Base-by-base conservation (phyloP, 2,888 invertebrate genomes). In the Melieria picta region DNA sequence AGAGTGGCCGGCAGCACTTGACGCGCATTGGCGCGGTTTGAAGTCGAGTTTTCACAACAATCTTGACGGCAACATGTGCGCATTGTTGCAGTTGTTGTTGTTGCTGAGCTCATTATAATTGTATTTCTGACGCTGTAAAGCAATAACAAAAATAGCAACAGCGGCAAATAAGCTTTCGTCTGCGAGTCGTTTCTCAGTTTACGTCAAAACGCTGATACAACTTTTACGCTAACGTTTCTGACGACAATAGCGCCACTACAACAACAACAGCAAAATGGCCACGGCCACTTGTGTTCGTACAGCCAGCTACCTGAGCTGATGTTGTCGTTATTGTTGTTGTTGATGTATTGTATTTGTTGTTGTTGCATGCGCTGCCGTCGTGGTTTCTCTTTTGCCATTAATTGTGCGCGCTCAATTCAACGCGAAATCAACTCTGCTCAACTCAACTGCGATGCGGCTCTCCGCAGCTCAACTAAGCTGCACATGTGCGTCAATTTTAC, bases 251-350 rank as follows among this genome's bases (percentile, higher is more conserved):
- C 30, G 30, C 30, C 30, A 30, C 30, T 30, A 30, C 30, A 30
- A 30, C 30, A 30, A 30, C 30, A 30, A 30, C 30, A 3, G 2
- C 30, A 30, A 1, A 30, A 30, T 30, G 30, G 30, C 30, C 30
- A 30, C 3, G 2, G 2, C 30, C 30, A 30, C 30, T 30, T 30
- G 30, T 30, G 30, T 30, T 30, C 30, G 30, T 30, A 30, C 3
- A 30, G 30, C 30, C 30, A 30, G 30, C 30, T 30, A 30, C 30
- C 30, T 30, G 30, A 69, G 60, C 47, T 61, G 62, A n/a, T 57
- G 52, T 70, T 76, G 62, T 72, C 74, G 72, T 56, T 71, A 61
- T 60, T 70, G 50, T 63, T 64, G 62, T 69, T 70, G 76, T 78
- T 75, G 47, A 30, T 42, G 30, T 58, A 46, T 48, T 57, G 43